Percentiles rank a stretch among this genome's conserved stretches.
These are phyloP conservation scores for Otis tarda DNA, from an alignment of 2,113 vertebrate species.

Conservation along the genomic window DNA sequence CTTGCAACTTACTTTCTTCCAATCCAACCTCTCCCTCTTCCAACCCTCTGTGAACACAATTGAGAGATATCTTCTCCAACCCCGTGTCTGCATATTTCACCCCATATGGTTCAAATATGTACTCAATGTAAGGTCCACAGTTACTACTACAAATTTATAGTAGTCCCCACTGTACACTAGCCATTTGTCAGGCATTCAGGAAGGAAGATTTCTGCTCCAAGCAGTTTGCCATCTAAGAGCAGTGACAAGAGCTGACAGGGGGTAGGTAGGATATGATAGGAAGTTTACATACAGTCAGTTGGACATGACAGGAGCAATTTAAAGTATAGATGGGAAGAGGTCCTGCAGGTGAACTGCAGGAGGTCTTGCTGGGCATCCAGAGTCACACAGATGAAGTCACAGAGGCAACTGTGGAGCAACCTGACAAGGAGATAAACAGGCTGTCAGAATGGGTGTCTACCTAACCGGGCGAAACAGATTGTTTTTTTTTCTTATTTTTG, in stretches of 20 bases:
- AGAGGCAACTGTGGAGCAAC: neutral
- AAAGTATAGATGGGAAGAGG: neutral
- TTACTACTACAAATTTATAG: neutral
- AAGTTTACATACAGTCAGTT: neutral
- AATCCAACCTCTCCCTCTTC: neutral
- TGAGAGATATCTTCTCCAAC: neutral
- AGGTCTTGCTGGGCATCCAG: neutral
- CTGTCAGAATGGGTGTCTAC: neutral
- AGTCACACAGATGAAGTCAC: neutral
- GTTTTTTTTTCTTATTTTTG: neutral
- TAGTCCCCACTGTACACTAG: neutral
- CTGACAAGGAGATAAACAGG: neutral
- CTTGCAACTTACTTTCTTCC: neutral
- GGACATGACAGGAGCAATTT: neutral
- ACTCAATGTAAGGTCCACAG: neutral
- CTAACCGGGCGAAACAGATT: neutral
- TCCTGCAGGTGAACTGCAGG: neutral
- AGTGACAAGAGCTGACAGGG: neutral
- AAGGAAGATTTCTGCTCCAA: neutral
- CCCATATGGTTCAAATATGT: neutral
- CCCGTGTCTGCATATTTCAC: neutral
- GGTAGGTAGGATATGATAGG: neutral
- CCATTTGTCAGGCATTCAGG: neutral
- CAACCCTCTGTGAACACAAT: accelerated
- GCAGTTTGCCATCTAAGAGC: neutral